Percentiles rank a stretch among this genome's conserved stretches.
Conservation (phyloP, 2,888 invertebrate species). For the Cloeon dipterum region DNA sequence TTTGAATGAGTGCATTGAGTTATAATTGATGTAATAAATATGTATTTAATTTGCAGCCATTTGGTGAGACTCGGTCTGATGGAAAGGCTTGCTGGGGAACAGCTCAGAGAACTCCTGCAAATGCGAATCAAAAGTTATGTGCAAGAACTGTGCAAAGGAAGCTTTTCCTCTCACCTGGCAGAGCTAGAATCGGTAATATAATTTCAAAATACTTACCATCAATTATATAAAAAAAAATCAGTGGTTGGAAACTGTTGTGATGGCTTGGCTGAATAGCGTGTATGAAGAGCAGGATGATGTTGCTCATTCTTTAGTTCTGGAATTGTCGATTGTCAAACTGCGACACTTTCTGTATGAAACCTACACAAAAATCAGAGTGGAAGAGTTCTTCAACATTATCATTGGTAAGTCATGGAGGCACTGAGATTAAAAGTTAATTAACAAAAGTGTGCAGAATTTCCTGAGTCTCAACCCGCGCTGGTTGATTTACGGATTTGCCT, state of each 20-base stretch:
- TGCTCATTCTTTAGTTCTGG: conserved; percentile 30
- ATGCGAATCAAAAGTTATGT: conserved; percentile 63
- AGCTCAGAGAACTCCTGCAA: conserved; percentile 63
- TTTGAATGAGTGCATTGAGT: no score
- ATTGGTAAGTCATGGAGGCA: conserved; percentile 30
- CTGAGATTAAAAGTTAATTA: conserved; percentile 2
- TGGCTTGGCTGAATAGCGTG: conserved; percentile 67
- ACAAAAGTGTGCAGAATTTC: conserved; percentile 41
- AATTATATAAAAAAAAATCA: conserved; percentile 13
- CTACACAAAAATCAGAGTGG: conserved; percentile 68
- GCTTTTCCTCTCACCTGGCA: conserved; percentile 58
- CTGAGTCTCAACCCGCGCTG: conserved; percentile 81
- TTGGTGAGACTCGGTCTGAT: conserved; percentile 53
- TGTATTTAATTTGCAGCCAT: conserved; percentile 17
- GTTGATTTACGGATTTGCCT: conserved; percentile 72
- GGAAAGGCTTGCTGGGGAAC: conserved; percentile 65
- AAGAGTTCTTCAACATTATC: conserved; percentile 86
- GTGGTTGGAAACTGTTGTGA: conserved; percentile 71
- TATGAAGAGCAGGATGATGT: conserved; percentile 43
- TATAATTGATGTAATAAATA: background rate
- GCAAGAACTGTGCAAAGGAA: conserved; percentile 61
- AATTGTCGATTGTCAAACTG: conserved; percentile 49
- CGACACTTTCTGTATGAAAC: conserved; percentile 67
- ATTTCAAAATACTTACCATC: background rate
- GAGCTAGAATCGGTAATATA: no score